A percentile compares a stretch with the other conserved stretches of the same genome.
Evolutionary conservation across 2,888 invertebrate species (phyloP).

Genomic region (Ephialtes manifestator): DNA sequence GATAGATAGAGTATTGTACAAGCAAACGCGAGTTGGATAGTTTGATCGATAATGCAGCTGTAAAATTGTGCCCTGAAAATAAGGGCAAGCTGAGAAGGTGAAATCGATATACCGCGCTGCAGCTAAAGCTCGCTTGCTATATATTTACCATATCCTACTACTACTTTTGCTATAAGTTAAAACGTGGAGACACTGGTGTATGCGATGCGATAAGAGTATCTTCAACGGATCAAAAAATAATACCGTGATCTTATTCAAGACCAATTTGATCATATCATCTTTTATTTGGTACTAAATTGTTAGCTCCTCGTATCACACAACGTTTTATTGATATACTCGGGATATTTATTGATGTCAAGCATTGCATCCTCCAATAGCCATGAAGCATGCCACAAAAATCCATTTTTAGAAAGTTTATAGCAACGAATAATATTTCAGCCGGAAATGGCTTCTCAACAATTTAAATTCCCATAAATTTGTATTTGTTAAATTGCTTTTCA

Average conservation of each 20-base stretch:
- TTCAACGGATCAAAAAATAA: neutral
- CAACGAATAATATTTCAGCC: neutral
- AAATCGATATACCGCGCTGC: slow-evolving; percentile 16
- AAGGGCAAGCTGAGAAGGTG: slow-evolving; percentile 38
- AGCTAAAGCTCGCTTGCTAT: slow-evolving; percentile 4
- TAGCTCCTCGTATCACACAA: neutral
- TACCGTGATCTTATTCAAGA: neutral
- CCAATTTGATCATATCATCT: neutral
- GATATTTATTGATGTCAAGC: neutral
- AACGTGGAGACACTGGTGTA: neutral
- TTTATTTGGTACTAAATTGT: neutral
- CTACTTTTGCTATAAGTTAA: neutral
- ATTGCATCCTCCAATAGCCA: neutral
- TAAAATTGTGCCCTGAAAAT: slow-evolving; percentile 62
- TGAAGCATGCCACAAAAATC: too few relatives aligned
- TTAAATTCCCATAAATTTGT: neutral
- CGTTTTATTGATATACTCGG: neutral
- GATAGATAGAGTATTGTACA: neutral
- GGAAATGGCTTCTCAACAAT: neutral
- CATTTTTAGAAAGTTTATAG: too few relatives aligned
- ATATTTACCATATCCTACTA: neutral
- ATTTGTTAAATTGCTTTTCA: too few relatives aligned
- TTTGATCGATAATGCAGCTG: slow-evolving; percentile 69
- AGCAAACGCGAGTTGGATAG: slow-evolving; percentile 27
- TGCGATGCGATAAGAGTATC: neutral